Conservation (phyloP, 2,888 invertebrate genomes). For the Melikaiella ostensackeni region DNA sequence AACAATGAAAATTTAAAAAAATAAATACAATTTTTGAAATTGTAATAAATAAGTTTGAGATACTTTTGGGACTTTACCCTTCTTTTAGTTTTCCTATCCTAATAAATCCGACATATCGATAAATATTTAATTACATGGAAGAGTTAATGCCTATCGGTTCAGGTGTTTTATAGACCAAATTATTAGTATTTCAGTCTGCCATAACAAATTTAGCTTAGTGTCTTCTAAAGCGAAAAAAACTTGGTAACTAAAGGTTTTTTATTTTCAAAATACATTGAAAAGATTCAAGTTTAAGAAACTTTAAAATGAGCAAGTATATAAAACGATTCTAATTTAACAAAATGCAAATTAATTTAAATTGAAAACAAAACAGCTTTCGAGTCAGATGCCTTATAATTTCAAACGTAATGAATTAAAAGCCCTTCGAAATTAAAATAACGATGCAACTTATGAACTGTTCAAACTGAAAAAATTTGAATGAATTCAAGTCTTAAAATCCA, state of each 20-base stretch:
- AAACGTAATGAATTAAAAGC: no score
- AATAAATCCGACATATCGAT: constrained; percentile 13
- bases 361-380: no score
- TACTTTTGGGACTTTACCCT: constrained; percentile 2
- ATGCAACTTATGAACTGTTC: no score
- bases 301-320: no score
- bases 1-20: constrained; percentile 4
- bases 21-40: constrained; percentile 21
- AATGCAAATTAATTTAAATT: no score
- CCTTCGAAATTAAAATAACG: no score
- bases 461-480: neutral
- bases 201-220: neutral
- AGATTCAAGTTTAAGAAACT: no score
- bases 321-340: no score
- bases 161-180: constrained; percentile 17
- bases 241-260: neutral
- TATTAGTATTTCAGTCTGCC: constrained; percentile 30
- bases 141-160: constrained; percentile 26
- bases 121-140: constrained; percentile 32
- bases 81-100: constrained; percentile 20
- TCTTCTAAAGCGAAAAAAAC: neutral
- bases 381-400: no score
- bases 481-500: neutral
- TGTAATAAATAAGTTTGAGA: constrained; percentile 12
- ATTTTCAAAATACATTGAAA: no score